phyloP scores from a whole-genome alignment of 2,888 invertebrate genomes.

The Elaeidobius kamerunicus region DNA sequence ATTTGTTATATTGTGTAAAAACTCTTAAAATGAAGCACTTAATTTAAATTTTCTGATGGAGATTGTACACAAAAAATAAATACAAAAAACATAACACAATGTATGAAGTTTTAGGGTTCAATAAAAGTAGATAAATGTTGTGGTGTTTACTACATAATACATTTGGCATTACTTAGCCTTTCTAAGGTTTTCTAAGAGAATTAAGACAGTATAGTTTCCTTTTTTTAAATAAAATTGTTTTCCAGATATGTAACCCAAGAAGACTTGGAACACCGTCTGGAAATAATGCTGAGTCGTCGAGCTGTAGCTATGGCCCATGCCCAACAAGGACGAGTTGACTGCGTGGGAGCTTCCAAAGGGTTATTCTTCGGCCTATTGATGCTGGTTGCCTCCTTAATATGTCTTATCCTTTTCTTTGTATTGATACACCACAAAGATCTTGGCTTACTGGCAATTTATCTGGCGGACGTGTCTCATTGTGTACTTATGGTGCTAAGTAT shows the following conservation, averaged over 20 bases:
- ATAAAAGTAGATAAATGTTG: no score
- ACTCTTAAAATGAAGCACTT: no score
- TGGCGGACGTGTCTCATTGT: constrained; percentile 90
- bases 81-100: no score
- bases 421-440: constrained; percentile 82
- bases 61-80: no score
- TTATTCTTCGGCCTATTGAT: constrained; percentile 88
- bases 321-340: constrained; percentile 83
- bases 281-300: constrained; percentile 82
- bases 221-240: no score
- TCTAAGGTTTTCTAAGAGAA: no score
- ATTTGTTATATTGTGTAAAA: no score
- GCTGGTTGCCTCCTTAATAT: constrained; percentile 86
- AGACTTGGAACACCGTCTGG: constrained; percentile 83
- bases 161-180: no score
- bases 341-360: constrained; percentile 91
- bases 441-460: constrained; percentile 81
- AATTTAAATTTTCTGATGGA: no score
- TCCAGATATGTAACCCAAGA: constrained; percentile 67
- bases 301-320: constrained; percentile 84
- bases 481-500: constrained; percentile 84
- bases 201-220: no score
- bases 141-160: no score
- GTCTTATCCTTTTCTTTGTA: constrained; percentile 93
- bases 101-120: no score